Percentiles rank a stretch among this genome's conserved stretches.
These are phyloP conservation scores for Penaeus chinensis DNA, from an alignment of 1,140 invertebrate species.

Conservation along the genomic window DNA sequence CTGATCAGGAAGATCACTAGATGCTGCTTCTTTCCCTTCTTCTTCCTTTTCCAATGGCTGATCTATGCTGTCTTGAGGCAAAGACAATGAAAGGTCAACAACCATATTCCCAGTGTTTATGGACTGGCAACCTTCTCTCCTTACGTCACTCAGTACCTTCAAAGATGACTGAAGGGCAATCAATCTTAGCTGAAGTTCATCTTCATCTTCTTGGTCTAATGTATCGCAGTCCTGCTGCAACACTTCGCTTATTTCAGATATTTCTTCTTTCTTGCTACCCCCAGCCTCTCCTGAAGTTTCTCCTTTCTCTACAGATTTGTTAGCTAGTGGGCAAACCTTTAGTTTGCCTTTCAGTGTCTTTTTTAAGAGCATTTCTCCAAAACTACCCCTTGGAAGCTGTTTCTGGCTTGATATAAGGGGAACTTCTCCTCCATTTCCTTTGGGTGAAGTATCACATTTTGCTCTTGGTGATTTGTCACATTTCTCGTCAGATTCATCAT, in stretches of 20 bases:
- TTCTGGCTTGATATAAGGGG: not conserved
- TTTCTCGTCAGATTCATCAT: not conserved
- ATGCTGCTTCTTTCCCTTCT: no score
- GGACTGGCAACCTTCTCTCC: slow-evolving; percentile 12
- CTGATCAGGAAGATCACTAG: no score
- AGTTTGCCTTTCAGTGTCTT: slow-evolving; percentile 30
- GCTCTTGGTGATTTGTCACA: not conserved
- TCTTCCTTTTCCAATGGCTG: no score
- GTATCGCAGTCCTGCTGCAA: not conserved
- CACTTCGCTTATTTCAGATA: slow-evolving; percentile 7
- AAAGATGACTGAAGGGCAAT: slow-evolving; percentile 55
- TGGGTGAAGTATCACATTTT: not conserved
- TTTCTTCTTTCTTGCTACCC: not conserved
- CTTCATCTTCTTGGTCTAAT: slow-evolving; percentile 52
- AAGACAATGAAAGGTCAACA: not conserved
- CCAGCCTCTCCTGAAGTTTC: not conserved
- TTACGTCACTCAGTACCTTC: slow-evolving; percentile 38
- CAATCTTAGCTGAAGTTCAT: slow-evolving; percentile 47
- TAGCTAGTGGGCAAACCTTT: not conserved
- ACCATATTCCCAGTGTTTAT: not conserved
- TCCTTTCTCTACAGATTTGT: not conserved
- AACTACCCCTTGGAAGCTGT: slow-evolving; percentile 11
- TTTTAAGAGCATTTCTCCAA: slow-evolving; percentile 37
- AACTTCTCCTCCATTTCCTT: not conserved
- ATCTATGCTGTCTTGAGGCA: not conserved